phyloP scores from a whole-genome alignment of 2,113 vertebrate species.

The Melanocharis versteri region DNA sequence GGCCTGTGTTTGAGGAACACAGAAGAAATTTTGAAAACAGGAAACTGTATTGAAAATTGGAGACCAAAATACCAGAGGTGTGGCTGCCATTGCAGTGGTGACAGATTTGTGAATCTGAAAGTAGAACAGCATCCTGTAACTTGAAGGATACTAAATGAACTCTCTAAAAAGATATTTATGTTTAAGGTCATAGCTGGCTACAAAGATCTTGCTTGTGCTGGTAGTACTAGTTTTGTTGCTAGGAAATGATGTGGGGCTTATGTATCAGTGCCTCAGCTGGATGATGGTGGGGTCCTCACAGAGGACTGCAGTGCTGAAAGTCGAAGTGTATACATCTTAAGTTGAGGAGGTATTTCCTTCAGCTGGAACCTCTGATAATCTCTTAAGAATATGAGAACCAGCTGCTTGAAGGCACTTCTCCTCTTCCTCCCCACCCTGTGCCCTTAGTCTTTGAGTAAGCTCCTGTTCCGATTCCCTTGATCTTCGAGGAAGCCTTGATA shows the following conservation, averaged over 20 bases:
- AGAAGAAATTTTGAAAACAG: neutral
- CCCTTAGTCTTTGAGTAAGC: neutral
- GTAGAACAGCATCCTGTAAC: neutral
- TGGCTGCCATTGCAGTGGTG: neutral
- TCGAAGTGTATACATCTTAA: neutral
- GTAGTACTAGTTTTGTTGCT: neutral
- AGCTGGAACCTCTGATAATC: neutral
- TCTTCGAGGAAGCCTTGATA: neutral
- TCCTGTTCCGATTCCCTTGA: neutral
- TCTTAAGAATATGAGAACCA: neutral
- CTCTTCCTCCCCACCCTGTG: neutral
- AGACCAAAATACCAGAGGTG: neutral
- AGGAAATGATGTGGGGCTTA: neutral
- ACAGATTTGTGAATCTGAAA: neutral
- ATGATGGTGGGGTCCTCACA: neutral
- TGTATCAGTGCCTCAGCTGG: neutral
- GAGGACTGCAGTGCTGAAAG: neutral
- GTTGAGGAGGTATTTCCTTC: constrained; percentile 26
- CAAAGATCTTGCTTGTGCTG: neutral
- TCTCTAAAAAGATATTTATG: neutral
- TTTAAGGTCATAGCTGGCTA: neutral
- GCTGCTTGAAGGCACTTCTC: neutral
- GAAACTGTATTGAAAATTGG: neutral
- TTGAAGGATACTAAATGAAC: neutral
- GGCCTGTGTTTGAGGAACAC: neutral